These are phyloP conservation scores for Rhorus exstirpatorius DNA, from an alignment of 2,888 invertebrate genomes.

Conservation along the genomic window DNA sequence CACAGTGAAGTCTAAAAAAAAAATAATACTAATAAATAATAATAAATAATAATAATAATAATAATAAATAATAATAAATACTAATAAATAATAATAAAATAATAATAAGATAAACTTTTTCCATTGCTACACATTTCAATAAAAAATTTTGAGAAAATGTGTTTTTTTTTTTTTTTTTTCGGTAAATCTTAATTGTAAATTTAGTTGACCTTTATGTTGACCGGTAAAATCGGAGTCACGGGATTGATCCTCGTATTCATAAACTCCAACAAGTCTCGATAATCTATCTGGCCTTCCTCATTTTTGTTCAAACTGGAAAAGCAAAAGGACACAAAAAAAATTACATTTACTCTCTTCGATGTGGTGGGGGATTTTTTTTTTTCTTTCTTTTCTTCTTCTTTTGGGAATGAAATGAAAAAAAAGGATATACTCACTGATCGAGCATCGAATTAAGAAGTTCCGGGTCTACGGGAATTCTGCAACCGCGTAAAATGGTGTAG, in stretches of 20 bases:
- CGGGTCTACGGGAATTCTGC: conserved; percentile 90
- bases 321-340: conserved; percentile 4
- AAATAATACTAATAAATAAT: not conserved
- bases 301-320: conserved; percentile 88
- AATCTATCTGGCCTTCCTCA: conserved; percentile 89
- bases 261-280: conserved; percentile 91
- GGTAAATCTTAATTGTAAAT: not conserved
- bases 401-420: conserved; percentile 24
- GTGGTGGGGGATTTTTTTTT: conserved; percentile 2
- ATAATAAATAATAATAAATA: no score
- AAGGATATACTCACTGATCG: conserved; percentile 88
- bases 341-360: not conserved
- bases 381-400: no score
- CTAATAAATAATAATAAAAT: no score
- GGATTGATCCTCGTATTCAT: conserved; percentile 90
- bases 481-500: conserved; percentile 90
- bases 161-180: no score
- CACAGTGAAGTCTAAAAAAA: conserved; percentile 85
- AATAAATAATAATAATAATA: no score
- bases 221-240: conserved; percentile 86
- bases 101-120: no score
- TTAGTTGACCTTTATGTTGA: conserved; percentile 87
- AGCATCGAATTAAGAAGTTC: conserved; percentile 91
- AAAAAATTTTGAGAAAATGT: not conserved
- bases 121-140: no score